phyloP scores from a whole-genome alignment of 2,113 vertebrate genomes.

The Ramphastos sulfuratus region DNA sequence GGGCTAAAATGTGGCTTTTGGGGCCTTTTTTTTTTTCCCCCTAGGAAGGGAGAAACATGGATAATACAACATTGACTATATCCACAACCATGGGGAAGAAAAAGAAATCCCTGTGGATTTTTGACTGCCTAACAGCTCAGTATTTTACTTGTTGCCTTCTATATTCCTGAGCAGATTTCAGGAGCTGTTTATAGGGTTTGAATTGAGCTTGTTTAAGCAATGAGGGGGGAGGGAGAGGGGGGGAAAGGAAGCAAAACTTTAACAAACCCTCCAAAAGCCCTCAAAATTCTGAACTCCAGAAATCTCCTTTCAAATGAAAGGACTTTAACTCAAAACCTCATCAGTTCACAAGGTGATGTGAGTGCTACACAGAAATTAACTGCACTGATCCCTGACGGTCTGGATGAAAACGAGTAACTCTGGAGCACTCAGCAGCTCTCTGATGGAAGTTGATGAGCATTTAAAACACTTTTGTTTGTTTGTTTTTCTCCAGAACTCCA shows the following conservation, averaged over 20 bases:
- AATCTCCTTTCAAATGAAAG: neutral
- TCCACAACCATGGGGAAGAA: neutral
- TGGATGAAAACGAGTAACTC: conserved; percentile 46
- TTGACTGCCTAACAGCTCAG: neutral
- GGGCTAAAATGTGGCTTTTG: neutral
- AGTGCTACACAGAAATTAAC: neutral
- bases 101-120: neutral
- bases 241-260: neutral
- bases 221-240: too few relatives aligned
- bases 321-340: neutral
- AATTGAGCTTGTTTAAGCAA: neutral
- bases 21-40: neutral
- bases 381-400: neutral
- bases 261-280: neutral
- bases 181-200: neutral
- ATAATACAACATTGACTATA: neutral
- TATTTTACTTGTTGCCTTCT: neutral
- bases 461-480: neutral
- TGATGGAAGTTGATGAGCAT: neutral
- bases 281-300: neutral
- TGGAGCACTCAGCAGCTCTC: conserved; percentile 49
- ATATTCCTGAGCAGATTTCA: neutral
- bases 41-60: neutral
- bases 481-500: neutral
- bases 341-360: neutral